A percentile compares a stretch with the other conserved stretches of the same genome.
These are phyloP conservation scores for Paralvinella palmiformis DNA, from an alignment of 1,140 invertebrate species.

Conservation along the genomic window DNA sequence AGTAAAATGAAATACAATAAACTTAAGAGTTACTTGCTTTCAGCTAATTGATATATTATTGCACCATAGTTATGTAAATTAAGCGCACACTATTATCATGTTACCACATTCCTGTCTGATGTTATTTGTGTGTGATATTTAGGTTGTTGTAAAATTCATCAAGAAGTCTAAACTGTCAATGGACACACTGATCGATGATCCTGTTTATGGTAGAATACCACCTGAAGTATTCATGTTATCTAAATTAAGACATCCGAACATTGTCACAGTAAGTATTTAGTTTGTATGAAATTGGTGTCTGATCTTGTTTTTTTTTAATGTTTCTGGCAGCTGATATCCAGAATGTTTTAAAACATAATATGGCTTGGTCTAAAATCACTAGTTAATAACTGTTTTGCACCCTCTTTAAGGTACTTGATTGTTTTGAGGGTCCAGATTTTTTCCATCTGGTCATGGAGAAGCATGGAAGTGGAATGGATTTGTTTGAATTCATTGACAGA, in stretches of 20 bases:
- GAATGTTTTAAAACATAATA: too few species aligned
- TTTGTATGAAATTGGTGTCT: too few species aligned
- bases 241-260: constrained; percentile 65
- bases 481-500: constrained; percentile 73
- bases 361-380: too few species aligned
- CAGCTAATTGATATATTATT: too few species aligned
- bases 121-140: background rate
- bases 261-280: constrained; percentile 56
- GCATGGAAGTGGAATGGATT: constrained; percentile 71
- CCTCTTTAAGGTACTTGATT: constrained; percentile 60
- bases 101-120: too few species aligned
- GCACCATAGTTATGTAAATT: too few species aligned
- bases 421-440: constrained; percentile 66
- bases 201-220: constrained; percentile 55
- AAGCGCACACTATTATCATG: too few species aligned
- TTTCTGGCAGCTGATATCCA: too few species aligned
- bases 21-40: too few species aligned
- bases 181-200: constrained; percentile 64
- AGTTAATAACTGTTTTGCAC: background rate
- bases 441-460: constrained; percentile 76
- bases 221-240: constrained; percentile 63
- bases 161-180: constrained; percentile 63
- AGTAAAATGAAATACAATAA: too few species aligned
- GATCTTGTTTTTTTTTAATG: too few species aligned
- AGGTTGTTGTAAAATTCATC: constrained; percentile 69